Evolutionary conservation across 2,113 vertebrate species (phyloP).

Genomic region (Rana temporaria): DNA sequence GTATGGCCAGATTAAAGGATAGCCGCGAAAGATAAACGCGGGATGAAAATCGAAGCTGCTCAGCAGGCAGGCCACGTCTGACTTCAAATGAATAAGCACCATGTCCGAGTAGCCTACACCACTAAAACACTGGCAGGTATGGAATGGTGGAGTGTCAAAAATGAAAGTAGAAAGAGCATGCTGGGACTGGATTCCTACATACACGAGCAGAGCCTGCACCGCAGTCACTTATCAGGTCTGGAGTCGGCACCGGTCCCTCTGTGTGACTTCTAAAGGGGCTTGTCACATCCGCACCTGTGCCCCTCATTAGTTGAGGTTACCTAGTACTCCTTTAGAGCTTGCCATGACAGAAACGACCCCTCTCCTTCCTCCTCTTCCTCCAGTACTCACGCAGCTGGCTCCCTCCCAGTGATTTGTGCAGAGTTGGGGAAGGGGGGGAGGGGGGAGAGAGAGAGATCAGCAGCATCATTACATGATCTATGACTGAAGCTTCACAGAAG

Average conservation of each 20-base stretch:
- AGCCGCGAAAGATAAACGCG: too few relatives aligned
- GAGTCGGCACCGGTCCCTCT: neutral
- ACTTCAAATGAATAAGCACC: too few relatives aligned
- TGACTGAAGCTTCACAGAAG: constrained; percentile 52
- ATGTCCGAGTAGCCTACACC: too few relatives aligned
- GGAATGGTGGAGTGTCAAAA: too few relatives aligned
- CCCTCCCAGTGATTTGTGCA: constrained; percentile 47
- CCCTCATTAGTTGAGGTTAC: constrained; percentile 41
- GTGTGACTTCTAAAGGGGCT: neutral
- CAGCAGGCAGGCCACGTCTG: too few relatives aligned
- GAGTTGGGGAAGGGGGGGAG: neutral
- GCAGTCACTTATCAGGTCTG: neutral
- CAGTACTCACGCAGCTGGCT: constrained; percentile 36
- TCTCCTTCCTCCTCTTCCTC: neutral
- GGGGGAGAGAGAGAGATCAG: constrained; percentile 30
- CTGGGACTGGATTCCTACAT: too few relatives aligned
- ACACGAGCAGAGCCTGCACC: too few relatives aligned
- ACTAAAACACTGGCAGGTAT: too few relatives aligned
- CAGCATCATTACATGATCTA: constrained; percentile 46
- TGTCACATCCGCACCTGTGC: constrained; percentile 15
- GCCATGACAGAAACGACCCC: neutral
- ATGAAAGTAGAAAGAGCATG: too few relatives aligned
- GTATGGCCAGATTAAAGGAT: too few relatives aligned
- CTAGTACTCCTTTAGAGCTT: constrained; percentile 1
- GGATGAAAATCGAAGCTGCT: too few relatives aligned